Conservation (phyloP, 2,113 vertebrate genomes). For the Odocoileus virginianus region DNA sequence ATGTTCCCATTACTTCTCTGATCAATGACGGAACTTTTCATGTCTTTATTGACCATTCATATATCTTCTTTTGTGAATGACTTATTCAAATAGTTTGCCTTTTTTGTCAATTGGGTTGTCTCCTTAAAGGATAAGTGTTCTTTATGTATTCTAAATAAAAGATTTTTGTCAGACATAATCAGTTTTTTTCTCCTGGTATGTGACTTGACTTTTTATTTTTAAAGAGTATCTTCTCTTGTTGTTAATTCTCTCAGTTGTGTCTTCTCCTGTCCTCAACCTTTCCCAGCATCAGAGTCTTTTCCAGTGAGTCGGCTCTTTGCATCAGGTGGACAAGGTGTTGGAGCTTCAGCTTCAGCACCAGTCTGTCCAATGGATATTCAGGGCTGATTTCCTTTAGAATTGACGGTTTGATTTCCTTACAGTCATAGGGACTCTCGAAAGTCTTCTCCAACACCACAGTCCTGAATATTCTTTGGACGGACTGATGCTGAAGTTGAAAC, state of each 20-base stretch:
- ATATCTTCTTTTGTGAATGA: background rate
- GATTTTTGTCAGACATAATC: background rate
- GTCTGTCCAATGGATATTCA: background rate
- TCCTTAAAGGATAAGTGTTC: background rate
- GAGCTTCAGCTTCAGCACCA: background rate
- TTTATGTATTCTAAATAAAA: background rate
- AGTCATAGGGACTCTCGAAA: background rate
- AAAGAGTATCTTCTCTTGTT: background rate
- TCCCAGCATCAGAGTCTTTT: background rate
- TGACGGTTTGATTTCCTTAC: background rate
- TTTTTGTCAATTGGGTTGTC: background rate
- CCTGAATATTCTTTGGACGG: background rate
- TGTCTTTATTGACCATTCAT: no score
- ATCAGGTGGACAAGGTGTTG: background rate
- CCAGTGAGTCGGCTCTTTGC: background rate
- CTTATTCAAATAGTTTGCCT: background rate
- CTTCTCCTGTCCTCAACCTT: background rate
- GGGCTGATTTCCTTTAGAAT: background rate
- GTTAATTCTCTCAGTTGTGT: background rate
- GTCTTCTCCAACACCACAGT: background rate
- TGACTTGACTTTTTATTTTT: background rate
- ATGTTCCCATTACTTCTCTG: background rate
- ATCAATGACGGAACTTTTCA: background rate
- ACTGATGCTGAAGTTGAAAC: background rate
- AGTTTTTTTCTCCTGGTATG: background rate